A percentile compares a stretch with the other conserved stretches of the same genome.
Evolutionary conservation across 2,797 vertebrate species (phyloP).

Genomic region (Zenarchopterus dispar): DNA sequence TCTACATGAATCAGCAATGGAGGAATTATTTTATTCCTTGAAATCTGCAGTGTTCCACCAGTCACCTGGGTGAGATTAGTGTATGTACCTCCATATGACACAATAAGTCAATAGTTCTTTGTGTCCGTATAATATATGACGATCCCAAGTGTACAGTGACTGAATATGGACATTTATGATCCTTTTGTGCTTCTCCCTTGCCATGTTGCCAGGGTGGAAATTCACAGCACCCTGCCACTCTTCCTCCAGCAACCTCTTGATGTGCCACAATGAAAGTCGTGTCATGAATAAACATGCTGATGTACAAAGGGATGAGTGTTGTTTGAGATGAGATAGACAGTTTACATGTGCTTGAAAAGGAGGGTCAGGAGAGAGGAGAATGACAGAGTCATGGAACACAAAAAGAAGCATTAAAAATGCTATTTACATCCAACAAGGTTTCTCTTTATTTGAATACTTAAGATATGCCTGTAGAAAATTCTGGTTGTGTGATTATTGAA

Average conservation of each 20-base stretch:
- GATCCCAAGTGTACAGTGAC: constrained; percentile 42
- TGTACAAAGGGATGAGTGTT: constrained; percentile 65
- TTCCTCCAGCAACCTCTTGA: constrained; percentile 67
- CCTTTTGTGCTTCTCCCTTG: constrained; percentile 64
- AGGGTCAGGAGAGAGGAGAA: constrained; percentile 35
- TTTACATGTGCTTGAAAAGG: constrained; percentile 71
- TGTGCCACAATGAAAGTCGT: constrained; percentile 63
- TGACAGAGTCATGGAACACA: constrained; percentile 52
- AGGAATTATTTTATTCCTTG: constrained; percentile 37
- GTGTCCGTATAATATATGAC: constrained; percentile 59
- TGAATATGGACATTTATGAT: constrained; percentile 60
- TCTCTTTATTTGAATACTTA: constrained; percentile 5
- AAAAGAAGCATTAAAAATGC: constrained; percentile 13
- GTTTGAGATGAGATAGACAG: constrained; percentile 67
- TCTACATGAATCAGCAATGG: constrained; percentile 44
- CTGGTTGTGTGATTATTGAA: constrained; percentile 38
- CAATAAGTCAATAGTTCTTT: constrained; percentile 43
- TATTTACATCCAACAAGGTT: constrained; percentile 23
- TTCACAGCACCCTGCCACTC: constrained; percentile 63
- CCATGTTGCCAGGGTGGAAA: constrained; percentile 69
- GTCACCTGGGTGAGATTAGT: constrained; percentile 62
- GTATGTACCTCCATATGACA: constrained; percentile 45
- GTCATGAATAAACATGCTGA: constrained; percentile 76
- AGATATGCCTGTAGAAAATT: constrained; percentile 13
- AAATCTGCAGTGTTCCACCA: constrained; percentile 40